Base-by-base conservation (phyloP, 2,888 invertebrate genomes). In the Brenthis ino region DNA sequence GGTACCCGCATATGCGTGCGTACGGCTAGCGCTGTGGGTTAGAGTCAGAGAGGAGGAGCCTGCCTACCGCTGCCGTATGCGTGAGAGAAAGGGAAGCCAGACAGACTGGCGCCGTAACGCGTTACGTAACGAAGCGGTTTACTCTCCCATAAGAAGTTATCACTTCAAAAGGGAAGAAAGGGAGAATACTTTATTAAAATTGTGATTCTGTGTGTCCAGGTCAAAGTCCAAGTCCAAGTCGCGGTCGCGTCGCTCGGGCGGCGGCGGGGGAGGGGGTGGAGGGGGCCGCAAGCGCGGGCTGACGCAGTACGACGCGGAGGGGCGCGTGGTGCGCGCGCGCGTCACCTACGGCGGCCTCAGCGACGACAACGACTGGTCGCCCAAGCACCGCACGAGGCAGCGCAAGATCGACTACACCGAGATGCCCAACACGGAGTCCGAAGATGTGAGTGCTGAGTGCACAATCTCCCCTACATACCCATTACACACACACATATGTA, bases 321-420 rank as follows among this genome's bases (percentile, higher is more conserved):
- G 91, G 0, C 88, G 88, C 79, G 89, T 87, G 51, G 77, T 89
- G 1, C 81, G 91, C 0, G 85, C 89, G 60, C 77, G 92, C 2
- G 91, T 92, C 70, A 94, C 94, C n/a, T 94, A 94, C 83, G 94
- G 94, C 13, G 94, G 94, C 0, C 88, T 94, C 72, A 93, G 94
- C 76, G 93, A 87, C 56, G 91, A 86, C 43, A 94, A 94, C 82
- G 95, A 95, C 78, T 94, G 94, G 87, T 93, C 94, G 54, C 93
- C 95, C 69, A 93, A 94, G 64, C 93, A 96, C 79, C 90, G 96
- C 74, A 96, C 96, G 0, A 86, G 96, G 6, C 96, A 96, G 73
- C 94, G 94, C 77, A 95, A 95, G 85, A 96, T 96, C 72, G 95
- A 96, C 83, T 97, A 97, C 79, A 95, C 96, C 4, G 97, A 97